Base-by-base conservation (phyloP, 92 coral and sea anemone genomes). In the Nematostella vectensis region DNA sequence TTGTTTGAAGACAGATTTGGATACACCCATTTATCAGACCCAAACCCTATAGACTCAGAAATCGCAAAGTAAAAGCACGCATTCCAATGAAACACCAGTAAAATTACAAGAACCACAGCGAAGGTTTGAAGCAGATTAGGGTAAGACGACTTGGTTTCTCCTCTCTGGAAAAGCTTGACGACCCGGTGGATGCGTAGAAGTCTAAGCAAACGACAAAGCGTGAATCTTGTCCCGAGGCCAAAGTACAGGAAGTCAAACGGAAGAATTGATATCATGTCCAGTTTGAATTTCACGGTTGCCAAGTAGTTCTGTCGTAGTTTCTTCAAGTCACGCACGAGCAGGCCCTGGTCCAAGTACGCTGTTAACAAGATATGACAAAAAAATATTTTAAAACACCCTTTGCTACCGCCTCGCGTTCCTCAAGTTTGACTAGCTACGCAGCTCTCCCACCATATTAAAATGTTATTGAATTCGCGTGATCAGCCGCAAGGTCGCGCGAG, bases 21-120 rank as follows among this genome's bases (percentile, higher is more conserved):
- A 53, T 78, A 82, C 3, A 87, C 96, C 96, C 96, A 87, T 42
- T 67, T 63, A 50, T 87, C 96, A 29, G 89, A 59, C 2, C 96
- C 96, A 47, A 73, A 67, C 1, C 96, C 96, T 13, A 87, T 73
- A 31, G 49, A 57, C 49, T 68, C 71, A 13, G 96, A 87, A 2
- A 83, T 64, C n/a, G 77, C 53, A 47, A 82, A 82, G 58, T 73
- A 87, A 48, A 78, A 71, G 23, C 96, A 87, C 8, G 96, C 89
- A 56, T 82, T 80, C 96, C 87, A 87, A 42, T 87, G 96, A 50
- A 87, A 77, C 1, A 87, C 75, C 2, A 87, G 76, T 54, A 76
- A 75, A 37, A 87, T 74, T 47, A 76, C 73, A 26, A 44, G 62
- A 15, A 79, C 69, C 30, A 82, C 55, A 26, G 51, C 61, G 49